A percentile compares a stretch with the other conserved stretches of the same genome.
Conservation (phyloP, 1,140 invertebrate species). For the Akabosia matsudoensis region DNA sequence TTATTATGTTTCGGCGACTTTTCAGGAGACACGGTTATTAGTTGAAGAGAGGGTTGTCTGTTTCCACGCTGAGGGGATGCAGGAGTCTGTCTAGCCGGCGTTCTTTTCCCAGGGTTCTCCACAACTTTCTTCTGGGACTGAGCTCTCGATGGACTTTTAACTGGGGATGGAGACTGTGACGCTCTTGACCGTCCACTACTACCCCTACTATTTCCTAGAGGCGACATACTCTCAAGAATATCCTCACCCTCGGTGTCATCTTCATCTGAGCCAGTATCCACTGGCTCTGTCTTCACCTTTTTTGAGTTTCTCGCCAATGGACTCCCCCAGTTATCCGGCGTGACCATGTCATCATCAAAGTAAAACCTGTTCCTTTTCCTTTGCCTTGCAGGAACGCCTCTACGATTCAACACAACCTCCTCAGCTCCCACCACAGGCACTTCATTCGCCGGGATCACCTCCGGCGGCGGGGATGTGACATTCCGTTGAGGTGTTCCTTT, state of each 20-base stretch:
- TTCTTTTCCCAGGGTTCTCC: neutral
- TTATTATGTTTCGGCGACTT: slow-evolving; percentile 4
- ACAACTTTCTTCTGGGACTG: neutral
- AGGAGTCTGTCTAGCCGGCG: neutral
- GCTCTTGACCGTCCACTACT: slow-evolving; percentile 49
- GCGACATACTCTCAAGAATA: slow-evolving; percentile 13
- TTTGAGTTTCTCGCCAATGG: slow-evolving; percentile 1
- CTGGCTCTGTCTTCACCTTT: slow-evolving; percentile 35
- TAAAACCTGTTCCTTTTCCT: slow-evolving; percentile 86
- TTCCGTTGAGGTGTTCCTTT: neutral
- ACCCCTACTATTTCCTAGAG: slow-evolving; percentile 51
- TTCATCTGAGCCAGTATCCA: slow-evolving; percentile 51
- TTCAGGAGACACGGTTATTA: neutral
- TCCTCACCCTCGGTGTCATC: slow-evolving; percentile 57
- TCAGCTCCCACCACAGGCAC: slow-evolving; percentile 30
- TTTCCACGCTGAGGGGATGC: neutral
- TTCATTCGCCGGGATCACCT: neutral
- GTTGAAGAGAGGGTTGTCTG: neutral
- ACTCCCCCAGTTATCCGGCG: slow-evolving; percentile 57
- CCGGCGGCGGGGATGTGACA: neutral
- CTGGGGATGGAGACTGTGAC: slow-evolving; percentile 36
- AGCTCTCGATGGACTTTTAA: neutral
- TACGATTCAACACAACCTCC: slow-evolving; percentile 67
- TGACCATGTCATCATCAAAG: slow-evolving; percentile 86
- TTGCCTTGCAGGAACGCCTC: slow-evolving; percentile 83